Conservation (phyloP, 2,113 vertebrate genomes). For the Cisticola juncidis region DNA sequence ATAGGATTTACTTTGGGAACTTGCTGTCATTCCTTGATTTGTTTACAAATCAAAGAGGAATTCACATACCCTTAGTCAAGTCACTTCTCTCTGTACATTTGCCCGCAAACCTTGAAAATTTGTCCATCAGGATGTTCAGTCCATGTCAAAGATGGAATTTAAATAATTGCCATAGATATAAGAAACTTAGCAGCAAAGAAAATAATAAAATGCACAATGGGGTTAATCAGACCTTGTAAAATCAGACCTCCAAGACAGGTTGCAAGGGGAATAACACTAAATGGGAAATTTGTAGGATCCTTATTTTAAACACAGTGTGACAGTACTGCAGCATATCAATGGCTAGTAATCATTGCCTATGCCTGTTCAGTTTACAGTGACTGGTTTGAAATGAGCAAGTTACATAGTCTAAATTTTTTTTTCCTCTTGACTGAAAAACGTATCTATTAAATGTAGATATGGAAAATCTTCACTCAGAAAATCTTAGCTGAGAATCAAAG, state of each 20-base stretch:
- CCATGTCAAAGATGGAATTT: neutral
- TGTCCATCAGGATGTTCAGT: neutral
- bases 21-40: neutral
- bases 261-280: neutral
- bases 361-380: neutral
- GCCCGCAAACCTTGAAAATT: neutral
- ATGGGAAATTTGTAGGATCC: neutral
- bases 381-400: neutral
- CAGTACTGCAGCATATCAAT: neutral
- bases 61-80: neutral
- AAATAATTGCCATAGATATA: neutral
- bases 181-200: neutral
- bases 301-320: neutral
- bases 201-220: neutral
- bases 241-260: neutral
- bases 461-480: neutral
- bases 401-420: neutral
- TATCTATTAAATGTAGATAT: neutral
- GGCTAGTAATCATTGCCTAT: neutral
- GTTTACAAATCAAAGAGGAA: neutral
- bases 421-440: neutral
- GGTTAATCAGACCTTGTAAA: neutral
- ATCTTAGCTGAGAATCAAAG: neutral
- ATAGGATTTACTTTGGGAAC: neutral
- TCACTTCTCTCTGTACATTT: neutral